Base-by-base conservation (phyloP, 2,113 vertebrate genomes). In the Urocitellus parryii region DNA sequence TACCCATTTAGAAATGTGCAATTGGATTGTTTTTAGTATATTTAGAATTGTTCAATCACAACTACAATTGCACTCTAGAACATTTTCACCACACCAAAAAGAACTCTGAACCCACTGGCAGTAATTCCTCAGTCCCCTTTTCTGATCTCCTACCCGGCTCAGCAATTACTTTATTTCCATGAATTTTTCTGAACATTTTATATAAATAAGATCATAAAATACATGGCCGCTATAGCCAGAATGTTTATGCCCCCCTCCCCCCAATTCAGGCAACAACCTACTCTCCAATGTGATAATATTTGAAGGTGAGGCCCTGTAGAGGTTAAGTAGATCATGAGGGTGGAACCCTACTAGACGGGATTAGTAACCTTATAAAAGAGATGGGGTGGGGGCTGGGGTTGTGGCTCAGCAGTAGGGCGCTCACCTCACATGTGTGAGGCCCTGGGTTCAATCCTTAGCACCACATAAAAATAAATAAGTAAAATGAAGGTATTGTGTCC, bases 181-280 rank as follows among this genome's bases (percentile, higher is more conserved):
- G 25, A 58, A 94, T 89, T 61, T 94, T n/a, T 93, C 45, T 78
- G 68, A 45, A 32, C 48, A 82, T 51, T 86, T 70, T 37, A 92
- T 20, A 84, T 76, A 92, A 88, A 85, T 16, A 29, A 16, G 88
- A 89, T 76, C 53, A 76, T 79, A 74, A 29, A 37, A 63, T n/a
- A 73, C 22, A 51, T 53, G 45, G 25, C 37, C 18, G 29, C 17
- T 20, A 90, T 3, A 68, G 74, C 7, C 27, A 18, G 42, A 18
- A 51, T 37, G 63, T 37, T 78, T 90, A 34, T 67, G 67, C 7
- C 32, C 45, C 13, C 25, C 51, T 16, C 5, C n/a, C 5, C 79
- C 13, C 12, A 39, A 53, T 39, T 58, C 25, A 73, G 39, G 68
- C 68, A 32, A 61, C 67, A 68, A 53, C 45, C 16, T 29, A 68